Conservation (phyloP, 92 coral and sea anemone species). For the Bergia sp. region DNA sequence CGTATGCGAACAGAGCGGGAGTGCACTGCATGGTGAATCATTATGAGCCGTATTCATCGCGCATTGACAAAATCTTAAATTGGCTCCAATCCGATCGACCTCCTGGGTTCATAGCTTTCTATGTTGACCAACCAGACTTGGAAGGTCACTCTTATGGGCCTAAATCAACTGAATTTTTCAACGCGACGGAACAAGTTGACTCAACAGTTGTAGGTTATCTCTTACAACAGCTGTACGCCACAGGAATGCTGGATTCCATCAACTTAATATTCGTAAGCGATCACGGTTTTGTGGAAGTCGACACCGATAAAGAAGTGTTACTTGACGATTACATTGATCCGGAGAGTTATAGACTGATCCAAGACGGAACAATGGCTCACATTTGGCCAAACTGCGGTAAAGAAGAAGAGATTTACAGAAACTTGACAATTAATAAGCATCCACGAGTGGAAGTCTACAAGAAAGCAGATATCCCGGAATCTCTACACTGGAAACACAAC, state of each 20-base stretch:
- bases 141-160: slow-evolving; percentile 39
- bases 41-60: slow-evolving; percentile 31
- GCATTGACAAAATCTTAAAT: slow-evolving; percentile 24
- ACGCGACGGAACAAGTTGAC: slow-evolving; percentile 19
- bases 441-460: slow-evolving; percentile 40
- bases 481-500: slow-evolving; percentile 27
- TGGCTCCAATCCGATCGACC: slow-evolving; percentile 43
- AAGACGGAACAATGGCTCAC: slow-evolving; percentile 48
- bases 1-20: background rate
- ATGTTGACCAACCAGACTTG: slow-evolving; percentile 48
- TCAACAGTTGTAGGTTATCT: slow-evolving; percentile 38
- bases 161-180: slow-evolving; percentile 12
- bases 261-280: slow-evolving; percentile 56
- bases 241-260: slow-evolving; percentile 25
- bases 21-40: slow-evolving; percentile 29
- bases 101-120: slow-evolving; percentile 40
- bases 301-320: slow-evolving; percentile 15
- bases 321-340: slow-evolving; percentile 49
- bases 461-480: slow-evolving; percentile 18
- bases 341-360: slow-evolving; percentile 39
- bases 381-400: slow-evolving; percentile 67
- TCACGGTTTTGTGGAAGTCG: slow-evolving; percentile 53
- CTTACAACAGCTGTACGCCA: slow-evolving; percentile 23
- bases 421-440: slow-evolving; percentile 45
- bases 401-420: slow-evolving; percentile 54